Evolutionary conservation across 2,888 invertebrate genomes (phyloP).

Genomic region (Meliscaeva auricollis): DNA sequence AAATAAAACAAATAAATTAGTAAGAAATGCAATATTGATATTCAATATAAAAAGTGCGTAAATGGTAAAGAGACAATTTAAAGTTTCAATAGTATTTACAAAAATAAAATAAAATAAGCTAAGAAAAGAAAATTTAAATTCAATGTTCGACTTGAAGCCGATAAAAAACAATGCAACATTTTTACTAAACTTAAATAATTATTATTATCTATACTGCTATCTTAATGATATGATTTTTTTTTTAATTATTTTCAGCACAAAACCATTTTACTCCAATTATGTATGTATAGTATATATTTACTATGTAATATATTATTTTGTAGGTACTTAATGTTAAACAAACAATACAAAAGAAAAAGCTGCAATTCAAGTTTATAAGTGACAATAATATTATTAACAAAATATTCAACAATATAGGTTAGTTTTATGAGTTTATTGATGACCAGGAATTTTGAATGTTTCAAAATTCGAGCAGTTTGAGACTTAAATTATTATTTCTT

Average conservation of each 20-base stretch:
- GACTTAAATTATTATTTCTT: too few species aligned
- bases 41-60: slow-evolving; percentile 32
- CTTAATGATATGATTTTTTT: slow-evolving; percentile 66
- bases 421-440: too few species aligned
- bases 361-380: slow-evolving; percentile 35
- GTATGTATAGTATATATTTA: not conserved
- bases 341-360: too few species aligned
- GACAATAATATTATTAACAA: too few species aligned
- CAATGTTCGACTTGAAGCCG: slow-evolving; percentile 56
- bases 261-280: slow-evolving; percentile 17
- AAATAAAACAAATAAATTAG: slow-evolving; percentile 43
- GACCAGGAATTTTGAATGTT: too few species aligned
- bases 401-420: too few species aligned
- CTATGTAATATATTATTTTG: too few species aligned
- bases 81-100: slow-evolving; percentile 53
- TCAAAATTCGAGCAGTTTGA: too few species aligned
- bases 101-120: slow-evolving; percentile 27
- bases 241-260: slow-evolving; percentile 12
- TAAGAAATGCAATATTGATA: slow-evolving; percentile 38
- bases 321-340: slow-evolving; percentile 20
- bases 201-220: slow-evolving; percentile 59
- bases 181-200: slow-evolving; percentile 59
- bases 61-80: slow-evolving; percentile 17
- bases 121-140: slow-evolving; percentile 27
- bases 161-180: slow-evolving; percentile 52